Percentiles rank a stretch among this genome's conserved stretches.
These are phyloP conservation scores for Sphaerodactylus townsendi DNA, from an alignment of 2,113 vertebrate genomes.

Conservation along the genomic window DNA sequence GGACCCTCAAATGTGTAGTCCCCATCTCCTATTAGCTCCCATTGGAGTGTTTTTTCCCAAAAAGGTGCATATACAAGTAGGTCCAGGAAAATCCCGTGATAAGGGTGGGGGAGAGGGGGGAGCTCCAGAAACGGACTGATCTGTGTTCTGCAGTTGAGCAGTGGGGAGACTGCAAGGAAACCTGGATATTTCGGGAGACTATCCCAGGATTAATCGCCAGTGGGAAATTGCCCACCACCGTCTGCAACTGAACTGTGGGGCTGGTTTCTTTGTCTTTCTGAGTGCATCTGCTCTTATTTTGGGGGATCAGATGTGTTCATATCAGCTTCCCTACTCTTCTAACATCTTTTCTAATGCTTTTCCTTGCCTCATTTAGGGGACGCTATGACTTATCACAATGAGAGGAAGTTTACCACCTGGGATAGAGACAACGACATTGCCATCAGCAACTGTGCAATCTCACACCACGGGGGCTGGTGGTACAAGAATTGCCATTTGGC, in stretches of 20 bases:
- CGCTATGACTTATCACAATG: slow-evolving; percentile 86
- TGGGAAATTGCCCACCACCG: no score
- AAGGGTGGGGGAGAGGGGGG: no score
- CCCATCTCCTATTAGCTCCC: no score
- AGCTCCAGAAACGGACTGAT: no score
- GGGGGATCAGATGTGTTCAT: not conserved
- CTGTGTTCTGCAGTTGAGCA: no score
- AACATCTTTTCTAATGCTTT: not conserved
- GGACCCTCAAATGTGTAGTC: no score
- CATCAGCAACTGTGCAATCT: slow-evolving; percentile 86
- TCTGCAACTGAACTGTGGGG: not conserved
- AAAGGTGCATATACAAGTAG: no score
- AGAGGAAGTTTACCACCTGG: slow-evolving; percentile 83
- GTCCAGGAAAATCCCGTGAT: no score
- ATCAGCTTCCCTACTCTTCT: not conserved
- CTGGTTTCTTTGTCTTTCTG: not conserved
- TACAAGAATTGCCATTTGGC: slow-evolving; percentile 91
- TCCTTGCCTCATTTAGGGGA: slow-evolving; percentile 75
- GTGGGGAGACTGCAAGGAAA: no score
- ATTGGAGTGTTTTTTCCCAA: no score
- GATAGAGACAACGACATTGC: slow-evolving; percentile 89
- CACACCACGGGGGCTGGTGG: slow-evolving; percentile 86
- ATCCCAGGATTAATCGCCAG: no score
- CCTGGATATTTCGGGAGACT: no score
- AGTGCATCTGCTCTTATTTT: not conserved